Percentiles rank a stretch among this genome's conserved stretches.
Evolutionary conservation across 2,113 vertebrate species (phyloP).

Genomic region (Mugil cephalus): DNA sequence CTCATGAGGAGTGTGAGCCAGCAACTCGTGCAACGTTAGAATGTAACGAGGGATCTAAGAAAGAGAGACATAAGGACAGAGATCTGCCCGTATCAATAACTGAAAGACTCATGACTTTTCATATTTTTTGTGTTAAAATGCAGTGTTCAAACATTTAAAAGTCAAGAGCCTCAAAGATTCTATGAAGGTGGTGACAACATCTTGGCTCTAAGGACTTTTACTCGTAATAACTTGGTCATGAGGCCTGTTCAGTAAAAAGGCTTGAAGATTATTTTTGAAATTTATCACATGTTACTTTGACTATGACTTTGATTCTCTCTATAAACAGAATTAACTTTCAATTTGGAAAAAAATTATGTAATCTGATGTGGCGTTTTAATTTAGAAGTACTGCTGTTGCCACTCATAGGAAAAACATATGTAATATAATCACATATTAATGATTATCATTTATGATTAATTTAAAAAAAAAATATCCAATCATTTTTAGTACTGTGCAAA

Average conservation of each 20-base stretch:
- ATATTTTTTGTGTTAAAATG: conserved; percentile 1
- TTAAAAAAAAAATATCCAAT: too few species aligned
- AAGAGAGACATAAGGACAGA: conserved; percentile 2
- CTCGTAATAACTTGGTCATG: too few species aligned
- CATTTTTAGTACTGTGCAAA: too few species aligned
- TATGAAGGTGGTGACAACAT: too few species aligned
- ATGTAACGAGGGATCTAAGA: conserved; percentile 97
- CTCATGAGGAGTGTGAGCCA: conserved; percentile 97
- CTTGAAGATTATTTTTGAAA: neutral
- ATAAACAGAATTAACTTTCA: too few species aligned
- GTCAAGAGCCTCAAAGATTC: neutral
- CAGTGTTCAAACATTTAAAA: too few species aligned
- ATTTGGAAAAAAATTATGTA: neutral
- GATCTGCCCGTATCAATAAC: neutral
- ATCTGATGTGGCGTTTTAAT: too few species aligned
- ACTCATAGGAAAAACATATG: too few species aligned
- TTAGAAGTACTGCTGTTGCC: too few species aligned
- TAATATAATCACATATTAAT: too few species aligned
- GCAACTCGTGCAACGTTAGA: conserved; percentile 94
- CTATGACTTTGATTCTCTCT: neutral
- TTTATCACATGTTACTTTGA: neutral
- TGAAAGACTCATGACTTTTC: neutral
- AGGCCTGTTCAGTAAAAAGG: conserved; percentile 4
- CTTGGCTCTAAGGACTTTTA: too few species aligned
- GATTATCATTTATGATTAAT: too few species aligned